Percentiles rank a stretch among this genome's conserved stretches.
Conservation (phyloP, 2,797 vertebrate species). For the Melanogrammus aeglefinus region DNA sequence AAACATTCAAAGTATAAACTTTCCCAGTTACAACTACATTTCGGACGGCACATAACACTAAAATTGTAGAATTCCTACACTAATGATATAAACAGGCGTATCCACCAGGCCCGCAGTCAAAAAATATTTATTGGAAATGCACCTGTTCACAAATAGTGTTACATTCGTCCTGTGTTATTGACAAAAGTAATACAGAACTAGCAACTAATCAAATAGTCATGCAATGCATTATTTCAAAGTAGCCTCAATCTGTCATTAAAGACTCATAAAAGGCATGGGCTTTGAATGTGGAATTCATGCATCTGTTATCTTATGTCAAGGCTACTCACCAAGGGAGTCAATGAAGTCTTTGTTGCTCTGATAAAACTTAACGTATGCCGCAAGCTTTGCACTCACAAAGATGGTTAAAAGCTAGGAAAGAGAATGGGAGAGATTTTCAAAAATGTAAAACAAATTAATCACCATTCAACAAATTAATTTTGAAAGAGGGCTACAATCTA, state of each 20-base stretch:
- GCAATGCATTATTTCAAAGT: neutral
- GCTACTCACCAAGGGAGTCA: slow-evolving; percentile 93
- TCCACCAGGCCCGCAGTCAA: neutral
- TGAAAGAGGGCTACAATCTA: neutral
- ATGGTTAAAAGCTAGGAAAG: slow-evolving; percentile 90
- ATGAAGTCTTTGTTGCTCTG: slow-evolving; percentile 99
- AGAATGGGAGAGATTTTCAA: slow-evolving; percentile 3
- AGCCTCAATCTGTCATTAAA: neutral
- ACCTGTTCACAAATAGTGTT: neutral
- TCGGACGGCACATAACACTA: neutral
- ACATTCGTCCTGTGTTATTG: neutral
- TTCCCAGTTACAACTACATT: neutral
- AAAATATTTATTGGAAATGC: neutral
- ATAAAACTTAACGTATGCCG: slow-evolving; percentile 95
- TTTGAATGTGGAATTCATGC: neutral
- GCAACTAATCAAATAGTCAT: neutral
- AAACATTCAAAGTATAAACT: neutral
- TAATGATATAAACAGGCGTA: neutral
- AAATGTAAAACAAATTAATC: neutral
- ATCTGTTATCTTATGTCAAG: neutral
- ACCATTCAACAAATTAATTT: neutral
- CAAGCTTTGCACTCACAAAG: slow-evolving; percentile 95
- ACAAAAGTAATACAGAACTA: neutral
- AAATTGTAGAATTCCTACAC: neutral
- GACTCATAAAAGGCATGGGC: neutral